phyloP scores from a whole-genome alignment of 2,797 vertebrate species.

The Melanotaenia trifasciata region DNA sequence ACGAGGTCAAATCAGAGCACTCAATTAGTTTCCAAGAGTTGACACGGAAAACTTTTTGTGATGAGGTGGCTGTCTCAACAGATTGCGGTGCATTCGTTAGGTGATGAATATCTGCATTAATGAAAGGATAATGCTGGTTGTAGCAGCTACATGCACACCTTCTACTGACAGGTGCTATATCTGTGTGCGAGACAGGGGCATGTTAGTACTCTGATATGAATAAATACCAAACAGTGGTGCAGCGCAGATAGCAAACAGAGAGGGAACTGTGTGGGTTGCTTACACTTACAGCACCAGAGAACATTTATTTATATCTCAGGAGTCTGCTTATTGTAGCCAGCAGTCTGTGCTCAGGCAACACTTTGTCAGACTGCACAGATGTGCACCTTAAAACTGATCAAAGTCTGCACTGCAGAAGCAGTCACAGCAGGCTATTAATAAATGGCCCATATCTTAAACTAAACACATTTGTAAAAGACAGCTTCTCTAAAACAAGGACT shows the following conservation, averaged over 20 bases:
- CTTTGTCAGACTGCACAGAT: slow-evolving; percentile 44
- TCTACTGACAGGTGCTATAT: slow-evolving; percentile 9
- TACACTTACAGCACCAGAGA: slow-evolving; percentile 54
- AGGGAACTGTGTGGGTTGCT: slow-evolving; percentile 58
- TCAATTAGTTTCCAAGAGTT: slow-evolving; percentile 69
- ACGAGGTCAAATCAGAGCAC: slow-evolving; percentile 77
- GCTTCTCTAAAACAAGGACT: slow-evolving; percentile 4
- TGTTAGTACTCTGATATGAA: slow-evolving; percentile 32
- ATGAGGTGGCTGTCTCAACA: slow-evolving; percentile 61
- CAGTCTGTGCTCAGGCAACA: slow-evolving; percentile 45
- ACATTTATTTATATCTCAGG: slow-evolving; percentile 73
- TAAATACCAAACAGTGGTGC: slow-evolving; percentile 54
- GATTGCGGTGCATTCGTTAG: slow-evolving; percentile 20
- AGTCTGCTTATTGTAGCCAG: slow-evolving; percentile 48
- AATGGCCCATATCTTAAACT: slow-evolving; percentile 45
- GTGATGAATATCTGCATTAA: slow-evolving; percentile 25
- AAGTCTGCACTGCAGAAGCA: slow-evolving; percentile 53
- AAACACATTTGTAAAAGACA: slow-evolving; percentile 41
- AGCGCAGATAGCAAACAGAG: slow-evolving; percentile 44
- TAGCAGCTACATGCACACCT: slow-evolving; percentile 21
- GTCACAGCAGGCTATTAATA: slow-evolving; percentile 55
- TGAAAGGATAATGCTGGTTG: slow-evolving; percentile 12
- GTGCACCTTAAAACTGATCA: slow-evolving; percentile 26
- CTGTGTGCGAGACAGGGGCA: slow-evolving; percentile 30
- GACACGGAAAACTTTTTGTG: slow-evolving; percentile 55